A percentile compares a stretch with the other conserved stretches of the same genome.
These are phyloP conservation scores for Drosophila obscura DNA, from an alignment of 1,140 invertebrate genomes.

Conservation along the genomic window DNA sequence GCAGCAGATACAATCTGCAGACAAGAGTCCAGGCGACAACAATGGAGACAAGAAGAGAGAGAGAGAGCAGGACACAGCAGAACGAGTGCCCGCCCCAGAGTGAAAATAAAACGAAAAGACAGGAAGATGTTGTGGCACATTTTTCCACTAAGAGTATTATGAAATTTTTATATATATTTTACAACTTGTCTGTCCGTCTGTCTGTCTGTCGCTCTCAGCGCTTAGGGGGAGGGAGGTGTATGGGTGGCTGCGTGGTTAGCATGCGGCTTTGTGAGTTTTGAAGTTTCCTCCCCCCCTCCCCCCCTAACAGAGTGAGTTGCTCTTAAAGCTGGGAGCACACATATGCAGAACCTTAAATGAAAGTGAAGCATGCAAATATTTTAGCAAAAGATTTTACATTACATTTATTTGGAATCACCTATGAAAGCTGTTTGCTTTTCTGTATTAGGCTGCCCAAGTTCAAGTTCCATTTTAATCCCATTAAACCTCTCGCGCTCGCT, in stretches of 20 bases:
- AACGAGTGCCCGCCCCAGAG: no score
- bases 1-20: slow-evolving; percentile 55
- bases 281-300: no score
- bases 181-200: slow-evolving; percentile 63
- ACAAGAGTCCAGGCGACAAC: slow-evolving; percentile 48
- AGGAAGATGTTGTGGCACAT: slow-evolving; percentile 74
- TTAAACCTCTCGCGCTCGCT: slow-evolving; percentile 35
- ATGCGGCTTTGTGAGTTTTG: slow-evolving; percentile 47
- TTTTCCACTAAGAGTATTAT: slow-evolving; percentile 76
- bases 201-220: slow-evolving; percentile 13
- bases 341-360: slow-evolving; percentile 12
- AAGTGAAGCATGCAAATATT: neutral
- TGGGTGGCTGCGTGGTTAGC: slow-evolving; percentile 13
- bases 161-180: slow-evolving; percentile 77
- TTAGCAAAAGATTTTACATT: no score
- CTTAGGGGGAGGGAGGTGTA: slow-evolving; percentile 16
- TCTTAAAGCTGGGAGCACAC: slow-evolving; percentile 27
- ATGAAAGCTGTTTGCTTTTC: slow-evolving; percentile 35
- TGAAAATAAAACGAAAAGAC: slow-evolving; percentile 34
- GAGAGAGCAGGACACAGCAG: neutral
- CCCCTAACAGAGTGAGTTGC: slow-evolving; percentile 23
- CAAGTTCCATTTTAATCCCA: slow-evolving; percentile 46
- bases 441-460: slow-evolving; percentile 41
- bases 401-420: neutral
- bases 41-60: slow-evolving; percentile 12